phyloP scores from a whole-genome alignment of 2,113 vertebrate species.

The Apodemus sylvaticus region DNA sequence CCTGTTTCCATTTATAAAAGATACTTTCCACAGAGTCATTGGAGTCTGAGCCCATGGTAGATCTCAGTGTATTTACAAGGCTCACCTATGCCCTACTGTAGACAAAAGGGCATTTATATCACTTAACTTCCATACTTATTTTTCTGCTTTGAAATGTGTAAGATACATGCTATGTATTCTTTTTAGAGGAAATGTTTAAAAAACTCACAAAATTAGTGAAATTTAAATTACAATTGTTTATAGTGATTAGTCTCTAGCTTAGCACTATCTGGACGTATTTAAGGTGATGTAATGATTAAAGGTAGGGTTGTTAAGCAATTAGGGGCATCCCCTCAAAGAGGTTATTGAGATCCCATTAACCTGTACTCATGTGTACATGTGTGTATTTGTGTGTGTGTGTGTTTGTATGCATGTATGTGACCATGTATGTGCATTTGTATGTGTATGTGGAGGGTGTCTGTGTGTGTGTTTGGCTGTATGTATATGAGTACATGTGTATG shows the following conservation, averaged over 20 bases:
- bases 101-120: neutral
- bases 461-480: neutral
- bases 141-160: conserved; percentile 22
- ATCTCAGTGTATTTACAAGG: neutral
- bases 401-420: neutral
- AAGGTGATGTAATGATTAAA: neutral
- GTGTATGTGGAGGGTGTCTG: neutral
- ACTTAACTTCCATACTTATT: neutral
- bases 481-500: neutral
- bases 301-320: neutral
- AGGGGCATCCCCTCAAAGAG: neutral
- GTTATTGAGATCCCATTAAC: neutral
- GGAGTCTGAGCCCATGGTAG: neutral
- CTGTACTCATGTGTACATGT: neutral
- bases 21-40: too few species aligned
- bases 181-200: neutral
- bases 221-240: neutral
- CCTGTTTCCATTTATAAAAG: neutral
- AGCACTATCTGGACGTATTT: neutral
- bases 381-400: neutral
- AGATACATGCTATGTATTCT: neutral
- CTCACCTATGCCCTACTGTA: neutral
- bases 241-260: neutral
- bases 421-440: neutral
- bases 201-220: conserved; percentile 1